Conservation (phyloP, 2,113 vertebrate species). For the Aplodontia rufa region DNA sequence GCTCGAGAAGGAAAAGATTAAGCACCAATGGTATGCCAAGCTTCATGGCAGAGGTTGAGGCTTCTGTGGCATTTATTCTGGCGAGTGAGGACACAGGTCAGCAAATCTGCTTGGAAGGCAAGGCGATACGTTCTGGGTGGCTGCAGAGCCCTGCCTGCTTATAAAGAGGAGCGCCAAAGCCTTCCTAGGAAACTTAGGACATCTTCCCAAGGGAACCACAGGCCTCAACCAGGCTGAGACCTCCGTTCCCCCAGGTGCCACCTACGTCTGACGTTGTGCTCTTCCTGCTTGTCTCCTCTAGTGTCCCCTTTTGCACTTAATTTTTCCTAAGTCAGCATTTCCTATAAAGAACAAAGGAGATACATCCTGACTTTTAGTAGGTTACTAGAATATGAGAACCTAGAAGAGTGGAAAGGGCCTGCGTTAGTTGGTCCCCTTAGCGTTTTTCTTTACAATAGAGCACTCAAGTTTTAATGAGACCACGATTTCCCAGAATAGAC, state of each 20-base stretch:
- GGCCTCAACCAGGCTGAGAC: not conserved
- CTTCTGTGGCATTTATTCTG: not conserved
- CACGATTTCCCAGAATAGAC: not conserved
- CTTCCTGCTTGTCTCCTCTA: not conserved
- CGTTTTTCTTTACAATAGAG: not conserved
- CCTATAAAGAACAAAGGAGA: not conserved
- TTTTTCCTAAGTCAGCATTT: constrained; percentile 18
- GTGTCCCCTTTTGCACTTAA: not conserved
- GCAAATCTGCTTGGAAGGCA: not conserved
- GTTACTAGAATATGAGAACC: not conserved
- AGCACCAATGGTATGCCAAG: not conserved
- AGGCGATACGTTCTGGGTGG: not conserved
- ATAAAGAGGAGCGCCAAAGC: not conserved
- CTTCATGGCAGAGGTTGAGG: not conserved
- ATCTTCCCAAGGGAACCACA: not conserved
- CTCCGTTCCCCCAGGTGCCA: not conserved
- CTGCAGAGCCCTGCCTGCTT: not conserved
- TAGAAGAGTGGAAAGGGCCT: not conserved
- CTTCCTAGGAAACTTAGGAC: not conserved
- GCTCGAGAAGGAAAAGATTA: not conserved
- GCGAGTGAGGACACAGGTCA: not conserved
- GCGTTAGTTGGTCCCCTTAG: not conserved
- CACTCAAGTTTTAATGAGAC: not conserved
- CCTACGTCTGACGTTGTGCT: not conserved
- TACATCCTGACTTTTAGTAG: not conserved